phyloP scores from a whole-genome alignment of 2,797 vertebrate genomes.

The Arrhamphus sclerolepis region DNA sequence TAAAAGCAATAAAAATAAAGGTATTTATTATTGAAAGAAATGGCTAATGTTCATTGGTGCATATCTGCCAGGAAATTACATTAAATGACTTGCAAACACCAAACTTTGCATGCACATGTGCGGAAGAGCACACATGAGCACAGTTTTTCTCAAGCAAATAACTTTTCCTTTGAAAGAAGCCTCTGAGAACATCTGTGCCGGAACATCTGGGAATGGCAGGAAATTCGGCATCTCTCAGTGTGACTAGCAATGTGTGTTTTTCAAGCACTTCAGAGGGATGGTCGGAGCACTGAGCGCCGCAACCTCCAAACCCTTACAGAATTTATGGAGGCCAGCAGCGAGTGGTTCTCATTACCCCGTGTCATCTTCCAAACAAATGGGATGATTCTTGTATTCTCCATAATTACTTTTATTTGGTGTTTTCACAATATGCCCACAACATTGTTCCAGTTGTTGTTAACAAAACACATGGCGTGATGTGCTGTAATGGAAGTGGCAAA shows the following conservation, averaged over 20 bases:
- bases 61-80: conserved; percentile 4
- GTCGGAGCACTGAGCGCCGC: conserved; percentile 54
- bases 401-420: conserved; percentile 61
- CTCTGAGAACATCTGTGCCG: conserved; percentile 85
- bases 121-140: conserved; percentile 37
- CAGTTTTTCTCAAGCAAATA: conserved; percentile 55
- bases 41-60: background rate
- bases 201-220: conserved; percentile 90
- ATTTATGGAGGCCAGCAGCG: conserved; percentile 82
- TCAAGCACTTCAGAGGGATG: conserved; percentile 75
- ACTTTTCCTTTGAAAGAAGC: conserved; percentile 68
- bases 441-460: conserved; percentile 49
- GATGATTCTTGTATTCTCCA: conserved; percentile 46
- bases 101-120: conserved; percentile 29
- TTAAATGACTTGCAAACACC: conserved; percentile 17
- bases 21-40: background rate
- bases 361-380: conserved; percentile 90
- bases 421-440: conserved; percentile 49
- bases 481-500: conserved; percentile 26
- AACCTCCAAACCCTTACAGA: conserved; percentile 76
- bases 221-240: conserved; percentile 83
- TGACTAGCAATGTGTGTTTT: conserved; percentile 83
- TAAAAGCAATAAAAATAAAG: background rate
- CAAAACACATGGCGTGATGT: conserved; percentile 27
- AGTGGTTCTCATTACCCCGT: conserved; percentile 93